phyloP scores from a whole-genome alignment of 2,888 invertebrate species.

The Polietes domitor region DNA sequence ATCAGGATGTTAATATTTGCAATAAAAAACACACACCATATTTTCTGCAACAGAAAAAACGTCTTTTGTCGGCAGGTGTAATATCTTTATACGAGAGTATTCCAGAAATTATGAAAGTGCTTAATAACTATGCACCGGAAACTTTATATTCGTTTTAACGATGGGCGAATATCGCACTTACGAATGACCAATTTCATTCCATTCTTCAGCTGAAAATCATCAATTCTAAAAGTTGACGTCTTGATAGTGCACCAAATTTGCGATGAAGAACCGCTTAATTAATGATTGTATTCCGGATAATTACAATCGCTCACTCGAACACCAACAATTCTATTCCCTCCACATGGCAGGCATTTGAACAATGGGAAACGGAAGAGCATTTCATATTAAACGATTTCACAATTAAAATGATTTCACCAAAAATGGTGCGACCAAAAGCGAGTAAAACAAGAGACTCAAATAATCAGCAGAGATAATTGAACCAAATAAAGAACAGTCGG shows the following conservation, averaged over 20 bases:
- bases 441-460: conserved; percentile 2
- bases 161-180: too few relatives aligned
- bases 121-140: too few relatives aligned
- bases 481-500: neutral
- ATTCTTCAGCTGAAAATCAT: neutral
- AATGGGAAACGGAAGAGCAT: conserved; percentile 47
- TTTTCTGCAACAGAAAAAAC: too few relatives aligned
- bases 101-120: too few relatives aligned
- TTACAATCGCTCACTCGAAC: neutral
- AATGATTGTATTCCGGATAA: neutral
- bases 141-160: too few relatives aligned
- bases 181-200: neutral
- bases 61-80: too few relatives aligned
- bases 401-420: conserved; percentile 37
- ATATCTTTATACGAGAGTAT: too few relatives aligned
- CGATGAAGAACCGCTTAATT: neutral
- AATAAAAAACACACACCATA: too few relatives aligned
- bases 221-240: neutral
- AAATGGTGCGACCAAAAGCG: conserved; percentile 13
- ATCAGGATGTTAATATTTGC: too few relatives aligned
- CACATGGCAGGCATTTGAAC: neutral
- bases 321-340: neutral
- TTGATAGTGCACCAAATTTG: neutral
- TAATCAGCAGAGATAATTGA: neutral
- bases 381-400: conserved; percentile 27